phyloP scores from a whole-genome alignment of 2,888 invertebrate species.

The Lasioglossum villosulum region DNA sequence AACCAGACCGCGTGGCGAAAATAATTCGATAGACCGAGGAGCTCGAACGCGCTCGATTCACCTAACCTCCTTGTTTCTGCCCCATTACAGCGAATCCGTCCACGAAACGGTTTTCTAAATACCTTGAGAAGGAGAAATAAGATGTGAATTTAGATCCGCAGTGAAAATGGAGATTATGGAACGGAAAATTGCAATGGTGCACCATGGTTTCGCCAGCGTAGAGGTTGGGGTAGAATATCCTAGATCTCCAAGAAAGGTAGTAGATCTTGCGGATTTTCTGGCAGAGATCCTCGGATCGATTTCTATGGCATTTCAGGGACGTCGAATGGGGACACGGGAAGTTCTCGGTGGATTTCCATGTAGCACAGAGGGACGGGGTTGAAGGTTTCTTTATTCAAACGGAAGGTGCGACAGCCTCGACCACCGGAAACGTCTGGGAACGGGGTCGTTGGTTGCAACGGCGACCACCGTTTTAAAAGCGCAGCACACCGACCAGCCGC shows the following conservation, averaged over 20 bases:
- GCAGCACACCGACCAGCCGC: background rate
- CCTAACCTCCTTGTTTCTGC: background rate
- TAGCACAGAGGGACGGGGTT: background rate
- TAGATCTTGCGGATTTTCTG: background rate
- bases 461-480: conserved; percentile 41
- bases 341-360: conserved; percentile 15
- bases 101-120: background rate
- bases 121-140: background rate
- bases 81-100: background rate
- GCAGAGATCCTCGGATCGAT: background rate
- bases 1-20: background rate
- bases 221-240: background rate
- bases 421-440: conserved; percentile 41
- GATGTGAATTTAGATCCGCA: background rate
- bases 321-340: background rate
- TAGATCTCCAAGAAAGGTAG: background rate
- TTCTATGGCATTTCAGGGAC: background rate
- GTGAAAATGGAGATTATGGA: background rate
- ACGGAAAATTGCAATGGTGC: background rate
- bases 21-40: conserved; percentile 11
- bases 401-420: conserved; percentile 39
- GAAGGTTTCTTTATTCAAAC: conserved; percentile 48
- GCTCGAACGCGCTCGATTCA: background rate
- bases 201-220: background rate
- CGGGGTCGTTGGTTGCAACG: background rate